Evolutionary conservation across 2,888 invertebrate genomes (phyloP), one percentile per base, ranked within the genome.

Genomic region (Cacoxenus indagator): DNA sequence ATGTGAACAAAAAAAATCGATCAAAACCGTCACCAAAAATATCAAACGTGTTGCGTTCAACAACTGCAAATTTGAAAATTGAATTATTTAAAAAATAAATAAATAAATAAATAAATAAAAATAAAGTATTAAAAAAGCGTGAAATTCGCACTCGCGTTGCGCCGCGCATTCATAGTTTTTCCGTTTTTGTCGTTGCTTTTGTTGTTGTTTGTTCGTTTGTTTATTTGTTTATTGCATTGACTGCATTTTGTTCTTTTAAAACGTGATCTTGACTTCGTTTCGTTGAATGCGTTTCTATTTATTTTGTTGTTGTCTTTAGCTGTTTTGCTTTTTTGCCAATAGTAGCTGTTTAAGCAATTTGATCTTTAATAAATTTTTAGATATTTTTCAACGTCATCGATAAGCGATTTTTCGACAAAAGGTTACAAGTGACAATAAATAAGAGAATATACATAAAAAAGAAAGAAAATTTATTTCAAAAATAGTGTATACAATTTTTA

Each of bases 241-340:
- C 9, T 64, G 19, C 43, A 64, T 22, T n/a, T 51, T 51, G 51
- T 29, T 5, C 48, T 57, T n/a, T n/a, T 19, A 65, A 51, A 74
- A 73, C 75, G 73, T 81, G 81, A 70, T 81, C 82, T 81, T 81
- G 81, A 81, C 82, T 81, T 83, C 80, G 78, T 83, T 83, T 71
- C 54, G 26, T 48, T 64, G 61, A 27, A 24, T 64, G 51, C 46
- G 45, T 57, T 62, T 55, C 27, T 17, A 26, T 55, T 55, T 55
- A 55, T 55, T 55, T 19, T 51, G 2, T 14, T 61, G 8, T 43
- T 45, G 11, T 26, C 45, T 64, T 27, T 46, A 26, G 26, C 24
- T 31, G 37, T 22, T 31, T 65, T 19, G 27, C 54, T 37, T 37
- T 65, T 31, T 37, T 26, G 31, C 6, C 22, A 55, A 24, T 26